Conservation (phyloP, 2,888 invertebrate genomes). For the Exocentrus adspersus region DNA sequence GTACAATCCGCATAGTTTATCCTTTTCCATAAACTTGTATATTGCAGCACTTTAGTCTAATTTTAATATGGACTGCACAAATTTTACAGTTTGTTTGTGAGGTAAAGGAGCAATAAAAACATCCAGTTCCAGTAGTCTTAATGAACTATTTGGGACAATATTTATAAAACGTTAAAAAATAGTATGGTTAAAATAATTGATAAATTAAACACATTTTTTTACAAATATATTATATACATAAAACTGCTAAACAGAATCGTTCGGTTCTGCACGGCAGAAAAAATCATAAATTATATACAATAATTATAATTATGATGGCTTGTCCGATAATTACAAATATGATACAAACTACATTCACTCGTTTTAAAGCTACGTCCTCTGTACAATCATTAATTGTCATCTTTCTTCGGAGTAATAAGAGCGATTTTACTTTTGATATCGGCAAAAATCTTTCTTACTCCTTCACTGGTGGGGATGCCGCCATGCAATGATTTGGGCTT, state of each 20-base stretch:
- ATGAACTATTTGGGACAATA: background rate
- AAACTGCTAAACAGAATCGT: constrained; percentile 8
- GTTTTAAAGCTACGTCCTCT: background rate
- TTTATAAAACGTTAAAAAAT: constrained; percentile 26
- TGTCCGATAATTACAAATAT: background rate
- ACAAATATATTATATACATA: too few species aligned
- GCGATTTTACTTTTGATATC: constrained; percentile 38
- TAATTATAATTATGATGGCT: background rate
- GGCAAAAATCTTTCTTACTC: constrained; percentile 48
- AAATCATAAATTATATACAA: constrained; percentile 17
- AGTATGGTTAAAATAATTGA: constrained; percentile 12
- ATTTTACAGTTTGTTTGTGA: too few species aligned
- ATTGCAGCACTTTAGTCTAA: too few species aligned
- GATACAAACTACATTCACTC: background rate
- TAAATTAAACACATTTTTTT: constrained; percentile 19
- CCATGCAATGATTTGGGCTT: constrained; percentile 46
- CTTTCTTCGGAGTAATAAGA: constrained; percentile 10
- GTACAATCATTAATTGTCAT: background rate
- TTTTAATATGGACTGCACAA: too few species aligned
- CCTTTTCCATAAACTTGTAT: too few species aligned
- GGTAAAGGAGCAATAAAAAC: too few species aligned
- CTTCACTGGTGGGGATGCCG: constrained; percentile 50
- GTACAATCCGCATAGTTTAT: too few species aligned
- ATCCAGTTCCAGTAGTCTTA: too few species aligned
- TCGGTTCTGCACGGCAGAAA: constrained; percentile 23